A percentile compares a stretch with the other conserved stretches of the same genome.
Conservation (phyloP, 2,797 vertebrate genomes). For the Lerista edwardsae region DNA sequence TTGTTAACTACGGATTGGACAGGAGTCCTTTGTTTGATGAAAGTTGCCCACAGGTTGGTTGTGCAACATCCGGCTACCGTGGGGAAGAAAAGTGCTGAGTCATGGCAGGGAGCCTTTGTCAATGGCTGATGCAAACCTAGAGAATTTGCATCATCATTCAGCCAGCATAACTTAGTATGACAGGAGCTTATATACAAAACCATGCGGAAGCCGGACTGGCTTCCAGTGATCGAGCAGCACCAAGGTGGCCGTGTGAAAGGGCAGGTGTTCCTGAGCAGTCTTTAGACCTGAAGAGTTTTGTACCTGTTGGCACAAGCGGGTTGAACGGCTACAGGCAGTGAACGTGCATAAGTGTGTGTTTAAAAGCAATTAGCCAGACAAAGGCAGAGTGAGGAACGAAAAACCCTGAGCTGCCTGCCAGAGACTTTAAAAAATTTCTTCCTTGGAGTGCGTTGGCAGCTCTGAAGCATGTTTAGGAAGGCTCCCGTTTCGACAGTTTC, state of each 20-base stretch:
- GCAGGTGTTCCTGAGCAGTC: conserved; percentile 72
- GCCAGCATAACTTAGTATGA: conserved; percentile 79
- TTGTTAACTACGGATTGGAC: conserved; percentile 59
- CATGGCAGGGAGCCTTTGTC: conserved; percentile 73
- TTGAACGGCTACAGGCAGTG: conserved; percentile 50
- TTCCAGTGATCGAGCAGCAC: conserved; percentile 72
- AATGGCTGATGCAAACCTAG: conserved; percentile 87
- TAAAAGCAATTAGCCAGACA: conserved; percentile 28
- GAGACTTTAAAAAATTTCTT: conserved; percentile 43
- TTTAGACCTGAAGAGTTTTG: conserved; percentile 42
- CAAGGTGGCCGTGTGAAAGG: conserved; percentile 46
- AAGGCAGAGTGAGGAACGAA: not conserved
- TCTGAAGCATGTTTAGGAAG: conserved; percentile 81
- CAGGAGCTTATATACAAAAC: conserved; percentile 81
- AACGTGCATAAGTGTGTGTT: conserved; percentile 1
- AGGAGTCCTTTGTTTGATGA: conserved; percentile 66
- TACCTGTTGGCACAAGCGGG: conserved; percentile 59
- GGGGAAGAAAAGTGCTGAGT: conserved; percentile 77
- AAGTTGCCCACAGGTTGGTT: conserved; percentile 64
- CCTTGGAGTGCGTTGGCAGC: conserved; percentile 45
- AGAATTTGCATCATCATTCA: conserved; percentile 85
- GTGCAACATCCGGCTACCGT: conserved; percentile 72
- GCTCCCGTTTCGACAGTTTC: conserved; percentile 65
- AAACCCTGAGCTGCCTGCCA: conserved; percentile 37
- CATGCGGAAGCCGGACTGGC: conserved; percentile 77